phyloP scores from a whole-genome alignment of 2,797 vertebrate genomes.

The Podarcis siculus region DNA sequence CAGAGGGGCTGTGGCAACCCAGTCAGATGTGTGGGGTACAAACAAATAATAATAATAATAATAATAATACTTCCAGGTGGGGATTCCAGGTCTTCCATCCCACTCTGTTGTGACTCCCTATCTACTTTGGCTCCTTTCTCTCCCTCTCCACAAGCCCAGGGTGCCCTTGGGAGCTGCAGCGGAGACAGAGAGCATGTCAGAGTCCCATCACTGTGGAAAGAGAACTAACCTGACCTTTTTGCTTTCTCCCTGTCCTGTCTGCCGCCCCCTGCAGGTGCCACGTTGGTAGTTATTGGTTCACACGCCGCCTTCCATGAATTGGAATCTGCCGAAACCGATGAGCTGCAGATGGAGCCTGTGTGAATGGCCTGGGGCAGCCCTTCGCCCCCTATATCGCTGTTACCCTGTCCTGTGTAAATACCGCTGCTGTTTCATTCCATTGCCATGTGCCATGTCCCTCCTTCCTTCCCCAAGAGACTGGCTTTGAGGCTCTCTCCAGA shows the following conservation, averaged over 20 bases:
- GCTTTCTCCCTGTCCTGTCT: not conserved
- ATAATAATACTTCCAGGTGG: no score
- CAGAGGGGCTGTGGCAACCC: no score
- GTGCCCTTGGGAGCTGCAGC: not conserved
- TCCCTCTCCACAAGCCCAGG: no score
- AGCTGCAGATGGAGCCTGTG: slow-evolving; percentile 91
- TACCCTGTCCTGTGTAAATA: not conserved
- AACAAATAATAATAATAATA: no score
- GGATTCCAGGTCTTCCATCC: not conserved
- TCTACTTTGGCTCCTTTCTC: not conserved
- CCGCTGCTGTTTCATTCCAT: not conserved
- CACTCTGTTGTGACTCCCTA: not conserved
- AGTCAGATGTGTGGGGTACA: no score
- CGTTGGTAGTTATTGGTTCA: slow-evolving; percentile 89
- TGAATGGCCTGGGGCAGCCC: slow-evolving; percentile 62
- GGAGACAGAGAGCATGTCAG: no score
- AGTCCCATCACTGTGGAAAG: no score
- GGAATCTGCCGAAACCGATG: slow-evolving; percentile 72
- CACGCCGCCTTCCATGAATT: slow-evolving; percentile 89
- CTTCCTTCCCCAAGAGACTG: not conserved
- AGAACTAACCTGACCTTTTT: not conserved
- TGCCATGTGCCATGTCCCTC: not conserved
- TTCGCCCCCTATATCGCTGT: not conserved
- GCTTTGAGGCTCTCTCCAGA: no score
- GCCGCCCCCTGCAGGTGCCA: slow-evolving; percentile 81